Evolutionary conservation across 2,113 vertebrate species (phyloP).

Genomic region (Semicossyphus pulcher): DNA sequence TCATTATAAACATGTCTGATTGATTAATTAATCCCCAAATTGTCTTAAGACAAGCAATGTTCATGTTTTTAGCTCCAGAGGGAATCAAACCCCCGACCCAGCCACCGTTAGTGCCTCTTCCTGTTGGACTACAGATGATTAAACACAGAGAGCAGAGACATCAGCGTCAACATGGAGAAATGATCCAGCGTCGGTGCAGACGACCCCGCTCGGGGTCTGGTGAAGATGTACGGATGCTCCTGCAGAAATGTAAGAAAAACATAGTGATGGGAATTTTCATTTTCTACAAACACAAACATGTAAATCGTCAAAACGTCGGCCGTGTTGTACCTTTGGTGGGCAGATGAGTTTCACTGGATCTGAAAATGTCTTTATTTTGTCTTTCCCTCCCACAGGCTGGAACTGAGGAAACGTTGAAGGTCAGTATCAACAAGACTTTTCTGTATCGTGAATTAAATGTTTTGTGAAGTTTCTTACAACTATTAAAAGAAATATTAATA

Average conservation of each 20-base stretch:
- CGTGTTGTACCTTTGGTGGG: constrained; percentile 58
- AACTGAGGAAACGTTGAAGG: constrained; percentile 49
- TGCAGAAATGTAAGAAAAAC: background rate
- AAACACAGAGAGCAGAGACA: background rate
- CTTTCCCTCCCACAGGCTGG: constrained; percentile 70
- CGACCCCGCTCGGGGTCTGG: constrained; percentile 12
- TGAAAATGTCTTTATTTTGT: constrained; percentile 47
- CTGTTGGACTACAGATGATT: background rate
- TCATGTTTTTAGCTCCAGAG: background rate
- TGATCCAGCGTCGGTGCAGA: background rate
- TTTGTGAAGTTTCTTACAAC: no score
- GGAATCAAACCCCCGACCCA: no score
- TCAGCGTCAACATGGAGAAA: background rate
- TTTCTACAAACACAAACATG: background rate
- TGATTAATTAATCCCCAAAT: no score
- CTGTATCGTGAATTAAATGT: no score
- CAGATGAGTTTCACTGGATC: constrained; percentile 71
- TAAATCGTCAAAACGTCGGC: background rate
- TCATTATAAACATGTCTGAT: no score
- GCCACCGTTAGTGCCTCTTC: background rate
- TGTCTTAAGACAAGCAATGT: no score
- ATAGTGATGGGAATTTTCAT: background rate
- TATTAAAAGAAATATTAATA: no score
- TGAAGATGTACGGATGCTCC: constrained; percentile 72
- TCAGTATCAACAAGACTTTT: background rate